Conservation (phyloP, 2,113 vertebrate species). For the Plecotus auritus region DNA sequence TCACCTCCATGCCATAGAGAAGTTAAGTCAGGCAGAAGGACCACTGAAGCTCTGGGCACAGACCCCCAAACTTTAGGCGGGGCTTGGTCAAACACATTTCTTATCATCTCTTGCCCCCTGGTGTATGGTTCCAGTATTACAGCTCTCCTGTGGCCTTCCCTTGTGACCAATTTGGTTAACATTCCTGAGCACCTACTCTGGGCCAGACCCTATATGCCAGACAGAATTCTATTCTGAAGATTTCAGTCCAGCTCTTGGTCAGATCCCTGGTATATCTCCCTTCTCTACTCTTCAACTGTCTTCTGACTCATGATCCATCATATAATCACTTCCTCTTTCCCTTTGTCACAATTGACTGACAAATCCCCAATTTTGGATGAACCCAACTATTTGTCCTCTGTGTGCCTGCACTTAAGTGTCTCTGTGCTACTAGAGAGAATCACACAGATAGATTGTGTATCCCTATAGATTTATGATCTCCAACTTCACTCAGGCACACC, state of each 20-base stretch:
- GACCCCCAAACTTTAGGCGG: neutral
- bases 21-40: neutral
- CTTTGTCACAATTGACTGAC: neutral
- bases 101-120: slow-evolving; percentile 51
- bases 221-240: neutral
- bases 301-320: neutral
- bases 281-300: neutral
- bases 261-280: neutral
- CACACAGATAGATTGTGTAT: neutral
- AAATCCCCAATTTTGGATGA: neutral
- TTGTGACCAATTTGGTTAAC: neutral
- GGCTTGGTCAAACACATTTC: neutral
- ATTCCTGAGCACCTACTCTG: neutral
- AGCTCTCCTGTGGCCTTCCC: neutral
- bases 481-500: neutral
- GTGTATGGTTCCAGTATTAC: neutral
- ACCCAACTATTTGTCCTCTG: neutral
- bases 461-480: neutral
- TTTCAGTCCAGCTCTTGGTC: neutral
- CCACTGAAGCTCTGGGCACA: neutral
- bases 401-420: neutral
- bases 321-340: neutral
- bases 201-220: neutral
- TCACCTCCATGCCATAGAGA: neutral
- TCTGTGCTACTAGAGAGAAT: neutral